These are phyloP conservation scores for Myrmecophaga tridactyla DNA, from an alignment of 2,113 vertebrate species.

Conservation along the genomic window DNA sequence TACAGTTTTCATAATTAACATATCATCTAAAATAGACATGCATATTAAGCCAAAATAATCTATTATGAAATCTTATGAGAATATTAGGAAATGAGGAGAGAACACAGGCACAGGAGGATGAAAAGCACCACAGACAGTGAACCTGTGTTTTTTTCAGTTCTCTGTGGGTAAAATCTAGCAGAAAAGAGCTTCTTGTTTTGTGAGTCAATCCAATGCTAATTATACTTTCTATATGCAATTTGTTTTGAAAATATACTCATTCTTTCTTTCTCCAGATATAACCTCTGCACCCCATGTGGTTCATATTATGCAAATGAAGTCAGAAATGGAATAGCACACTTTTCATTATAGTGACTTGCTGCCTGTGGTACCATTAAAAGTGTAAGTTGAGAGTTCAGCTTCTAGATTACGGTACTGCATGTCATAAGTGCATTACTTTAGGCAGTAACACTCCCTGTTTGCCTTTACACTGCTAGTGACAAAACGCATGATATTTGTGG, in stretches of 20 bases:
- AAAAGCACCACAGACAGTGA: neutral
- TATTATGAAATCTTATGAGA: neutral
- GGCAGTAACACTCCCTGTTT: neutral
- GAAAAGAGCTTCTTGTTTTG: neutral
- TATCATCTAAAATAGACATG: neutral
- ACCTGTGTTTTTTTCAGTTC: neutral
- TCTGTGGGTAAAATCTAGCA: neutral
- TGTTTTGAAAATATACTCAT: conserved; percentile 64
- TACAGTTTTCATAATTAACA: neutral
- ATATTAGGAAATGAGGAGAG: neutral
- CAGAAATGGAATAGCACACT: conserved; percentile 63
- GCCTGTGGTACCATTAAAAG: conserved; percentile 45
- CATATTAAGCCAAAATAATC: conserved; percentile 2
- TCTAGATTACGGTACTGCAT: conserved; percentile 18
- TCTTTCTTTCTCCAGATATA: conserved; percentile 55
- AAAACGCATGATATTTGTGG: neutral
- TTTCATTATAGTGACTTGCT: conserved; percentile 49
- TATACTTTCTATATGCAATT: conserved; percentile 56
- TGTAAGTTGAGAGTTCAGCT: conserved; percentile 3
- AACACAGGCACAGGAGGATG: neutral
- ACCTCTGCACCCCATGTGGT: conserved; percentile 56
- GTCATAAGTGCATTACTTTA: conserved; percentile 32
- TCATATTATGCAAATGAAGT: conserved; percentile 73
- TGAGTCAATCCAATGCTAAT: conserved; percentile 33
- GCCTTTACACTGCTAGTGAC: neutral